A percentile compares a stretch with the other conserved stretches of the same genome.
Evolutionary conservation across 92 coral and sea anemone species (phyloP).

Genomic region (Porites divaricata): DNA sequence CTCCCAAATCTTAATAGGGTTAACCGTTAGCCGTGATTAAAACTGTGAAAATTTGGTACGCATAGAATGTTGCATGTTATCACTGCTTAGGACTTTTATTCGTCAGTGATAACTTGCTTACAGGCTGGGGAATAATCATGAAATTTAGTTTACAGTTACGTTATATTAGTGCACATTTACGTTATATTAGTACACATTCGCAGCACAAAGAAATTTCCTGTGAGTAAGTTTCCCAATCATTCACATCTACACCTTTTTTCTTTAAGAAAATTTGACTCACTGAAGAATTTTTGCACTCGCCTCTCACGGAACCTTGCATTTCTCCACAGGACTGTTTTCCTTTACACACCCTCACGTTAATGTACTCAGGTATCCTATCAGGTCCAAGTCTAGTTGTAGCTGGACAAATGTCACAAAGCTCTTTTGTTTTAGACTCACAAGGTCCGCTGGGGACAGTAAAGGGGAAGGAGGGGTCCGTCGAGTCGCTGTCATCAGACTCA

Average conservation of each 20-base stretch:
- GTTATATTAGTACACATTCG: slow-evolving; percentile 42
- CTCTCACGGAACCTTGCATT: neutral
- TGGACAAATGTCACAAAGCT: slow-evolving; percentile 46
- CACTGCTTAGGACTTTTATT: too few species aligned
- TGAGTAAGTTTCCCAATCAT: neutral
- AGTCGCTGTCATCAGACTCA: neutral
- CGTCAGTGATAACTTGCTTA: too few species aligned
- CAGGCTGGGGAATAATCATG: neutral
- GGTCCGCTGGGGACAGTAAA: neutral
- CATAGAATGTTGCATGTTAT: too few species aligned
- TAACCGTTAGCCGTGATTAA: too few species aligned
- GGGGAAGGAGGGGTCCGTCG: slow-evolving; percentile 1
- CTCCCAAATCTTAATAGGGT: too few species aligned
- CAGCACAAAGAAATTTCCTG: slow-evolving; percentile 45
- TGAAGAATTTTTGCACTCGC: slow-evolving; percentile 28
- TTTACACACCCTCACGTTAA: slow-evolving; percentile 50
- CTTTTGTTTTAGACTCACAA: slow-evolving; percentile 15
- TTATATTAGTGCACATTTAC: neutral
- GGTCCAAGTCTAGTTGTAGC: slow-evolving; percentile 52
- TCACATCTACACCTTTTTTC: neutral
- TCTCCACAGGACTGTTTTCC: slow-evolving; percentile 5
- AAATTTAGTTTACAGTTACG: neutral
- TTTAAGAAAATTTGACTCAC: slow-evolving; percentile 29
- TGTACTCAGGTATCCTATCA: slow-evolving; percentile 28
- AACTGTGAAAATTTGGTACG: too few species aligned